A percentile compares a stretch with the other conserved stretches of the same genome.
Conservation (phyloP, 2,888 invertebrate species). For the Maniola hyperantus region DNA sequence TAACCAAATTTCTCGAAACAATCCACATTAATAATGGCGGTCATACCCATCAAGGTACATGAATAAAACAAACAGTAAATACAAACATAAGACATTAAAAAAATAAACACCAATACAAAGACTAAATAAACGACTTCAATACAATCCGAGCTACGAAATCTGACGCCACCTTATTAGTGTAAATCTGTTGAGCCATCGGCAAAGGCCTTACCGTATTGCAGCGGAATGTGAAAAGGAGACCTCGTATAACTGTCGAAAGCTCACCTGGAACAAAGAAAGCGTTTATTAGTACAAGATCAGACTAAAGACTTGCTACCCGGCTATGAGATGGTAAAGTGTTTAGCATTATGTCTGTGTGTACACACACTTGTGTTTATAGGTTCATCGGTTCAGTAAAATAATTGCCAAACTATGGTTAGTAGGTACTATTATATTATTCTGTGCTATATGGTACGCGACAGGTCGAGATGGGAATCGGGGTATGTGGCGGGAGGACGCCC, state of each 20-base stretch:
- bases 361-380: too few species aligned
- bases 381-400: too few species aligned
- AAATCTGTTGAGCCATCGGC: conserved; percentile 1
- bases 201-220: conserved; percentile 8
- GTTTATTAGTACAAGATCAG: conserved; percentile 17
- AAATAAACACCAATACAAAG: neutral
- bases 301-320: neutral
- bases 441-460: too few species aligned
- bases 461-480: too few species aligned
- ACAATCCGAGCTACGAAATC: conserved; percentile 7
- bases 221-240: neutral
- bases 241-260: conserved; percentile 32
- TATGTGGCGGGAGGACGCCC: too few species aligned
- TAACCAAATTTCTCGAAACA: neutral
- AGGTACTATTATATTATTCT: too few species aligned
- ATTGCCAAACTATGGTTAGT: too few species aligned
- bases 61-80: neutral
- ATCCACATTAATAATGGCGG: neutral
- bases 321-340: too few species aligned
- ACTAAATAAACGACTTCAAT: conserved; percentile 1
- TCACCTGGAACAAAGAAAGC: conserved; percentile 62
- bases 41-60: neutral
- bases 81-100: neutral
- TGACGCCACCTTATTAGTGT: conserved; percentile 1
- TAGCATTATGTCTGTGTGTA: too few species aligned